These are phyloP conservation scores for Myrmecobius fasciatus DNA, from an alignment of 2,113 vertebrate genomes.

Conservation along the genomic window DNA sequence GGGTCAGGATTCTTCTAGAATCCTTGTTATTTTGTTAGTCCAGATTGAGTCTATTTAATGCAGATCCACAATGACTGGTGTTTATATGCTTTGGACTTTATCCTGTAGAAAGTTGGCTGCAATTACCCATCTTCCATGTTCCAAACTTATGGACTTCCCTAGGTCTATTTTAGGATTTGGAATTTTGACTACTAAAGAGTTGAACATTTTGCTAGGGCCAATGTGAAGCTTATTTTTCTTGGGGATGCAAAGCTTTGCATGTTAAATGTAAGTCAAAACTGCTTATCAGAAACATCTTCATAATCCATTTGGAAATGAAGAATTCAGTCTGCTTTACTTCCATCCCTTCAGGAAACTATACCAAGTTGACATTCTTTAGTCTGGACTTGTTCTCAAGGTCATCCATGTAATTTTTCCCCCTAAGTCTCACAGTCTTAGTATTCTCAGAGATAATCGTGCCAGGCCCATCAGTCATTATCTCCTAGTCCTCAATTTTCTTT, in stretches of 20 bases:
- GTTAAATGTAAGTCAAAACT: constrained; percentile 52
- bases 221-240: background rate
- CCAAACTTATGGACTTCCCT: constrained; percentile 15
- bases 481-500: constrained; percentile 80
- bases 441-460: constrained; percentile 74
- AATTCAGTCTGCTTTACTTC: constrained; percentile 4
- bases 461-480: constrained; percentile 74
- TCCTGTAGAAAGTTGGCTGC: background rate
- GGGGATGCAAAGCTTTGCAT: background rate
- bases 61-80: background rate
- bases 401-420: constrained; percentile 65
- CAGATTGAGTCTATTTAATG: background rate
- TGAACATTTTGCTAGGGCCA: background rate
- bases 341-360: constrained; percentile 33
- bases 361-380: constrained; percentile 53
- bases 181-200: background rate
- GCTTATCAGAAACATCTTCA: constrained; percentile 41
- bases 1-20: background rate
- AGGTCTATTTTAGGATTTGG: background rate
- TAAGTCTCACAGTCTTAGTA: constrained; percentile 61
- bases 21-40: background rate
- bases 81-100: background rate
- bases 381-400: constrained; percentile 72
- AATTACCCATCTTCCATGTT: background rate
- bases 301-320: constrained; percentile 62